phyloP scores from a whole-genome alignment of 64 coral and sea anemone species.

The Stichodactyla mertensii region DNA sequence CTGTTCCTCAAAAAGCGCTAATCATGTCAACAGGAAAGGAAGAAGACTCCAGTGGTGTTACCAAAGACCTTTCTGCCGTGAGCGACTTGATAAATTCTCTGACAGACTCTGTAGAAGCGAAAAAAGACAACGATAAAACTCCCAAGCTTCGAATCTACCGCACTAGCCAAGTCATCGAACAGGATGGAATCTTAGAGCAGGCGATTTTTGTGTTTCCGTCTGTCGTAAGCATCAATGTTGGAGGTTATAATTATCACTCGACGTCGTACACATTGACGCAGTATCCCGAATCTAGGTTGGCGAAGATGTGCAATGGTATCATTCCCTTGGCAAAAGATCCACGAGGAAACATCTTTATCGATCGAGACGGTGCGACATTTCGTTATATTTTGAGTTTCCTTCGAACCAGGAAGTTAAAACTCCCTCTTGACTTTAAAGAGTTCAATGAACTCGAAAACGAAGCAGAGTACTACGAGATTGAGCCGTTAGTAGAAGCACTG shows the following conservation, averaged over 20 bases:
- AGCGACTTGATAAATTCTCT: background rate
- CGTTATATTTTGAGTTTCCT: constrained; percentile 59
- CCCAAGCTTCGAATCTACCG: background rate
- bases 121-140: background rate
- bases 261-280: constrained; percentile 63
- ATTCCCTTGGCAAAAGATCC: constrained; percentile 33
- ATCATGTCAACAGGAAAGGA: background rate
- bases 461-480: constrained; percentile 63
- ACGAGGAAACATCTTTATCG: constrained; percentile 65
- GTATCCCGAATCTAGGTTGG: constrained; percentile 55
- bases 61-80: background rate
- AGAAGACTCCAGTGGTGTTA: background rate
- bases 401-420: constrained; percentile 42
- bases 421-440: constrained; percentile 54
- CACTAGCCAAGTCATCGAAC: background rate
- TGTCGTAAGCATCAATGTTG: constrained; percentile 63
- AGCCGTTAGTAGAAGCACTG: constrained; percentile 37
- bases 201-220: constrained; percentile 15
- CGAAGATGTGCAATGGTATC: constrained; percentile 52
- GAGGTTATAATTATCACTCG: constrained; percentile 65
- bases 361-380: constrained; percentile 72
- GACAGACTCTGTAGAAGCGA: background rate
- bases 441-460: constrained; percentile 56
- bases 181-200: constrained; percentile 15
- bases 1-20: background rate